Evolutionary conservation across 2,888 invertebrate species (phyloP), one percentile per base, ranked within the genome.

Genomic region (Ceriagrion tenellum): DNA sequence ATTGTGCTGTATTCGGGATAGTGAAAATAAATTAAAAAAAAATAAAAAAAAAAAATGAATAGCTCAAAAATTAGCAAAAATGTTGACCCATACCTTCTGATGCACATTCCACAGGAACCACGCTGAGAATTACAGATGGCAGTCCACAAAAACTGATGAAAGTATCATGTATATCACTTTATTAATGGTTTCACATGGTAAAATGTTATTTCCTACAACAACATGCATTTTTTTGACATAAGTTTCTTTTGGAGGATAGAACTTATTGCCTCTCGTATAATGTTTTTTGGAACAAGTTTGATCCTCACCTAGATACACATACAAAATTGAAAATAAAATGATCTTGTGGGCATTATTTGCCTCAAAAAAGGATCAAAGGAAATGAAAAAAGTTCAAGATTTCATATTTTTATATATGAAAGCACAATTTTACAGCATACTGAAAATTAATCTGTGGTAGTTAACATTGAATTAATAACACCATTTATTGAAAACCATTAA

Each of bases 361-460:
- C 81, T 81, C 30, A 81, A 81, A 81, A 35, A 81, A 81, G 81
- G 81, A 81, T 81, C 30, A 81, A 35, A 81, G 81, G 30, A 89
- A 93, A 93, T 93, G 59, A 93, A 74, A 93, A 59, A 93, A 93
- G 26, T 16, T 26, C 69, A 69, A 95, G 90, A 90, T 95, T 95
- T 95, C 95, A 95, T 95, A 88, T 95, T 89, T 95, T 95, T 95
- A 95, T 95, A 95, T 95, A 95, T 95, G 95, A 95, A 95, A 95
- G 95, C 95, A 95, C 95, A 95, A 95, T 93, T 95, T 63, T 95
- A 95, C 95, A 95, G 95, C 95, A 89, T 95, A 90, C 95, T 95
- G 95, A 95, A 95, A 95, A 95, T 95, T 89, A 95, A 95, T 63
- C 95, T 95, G 88, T 69, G 88, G 88, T 95, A 88, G 90, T 89